These are phyloP conservation scores for Meloe dianella DNA, from an alignment of 2,888 invertebrate species.

Conservation along the genomic window DNA sequence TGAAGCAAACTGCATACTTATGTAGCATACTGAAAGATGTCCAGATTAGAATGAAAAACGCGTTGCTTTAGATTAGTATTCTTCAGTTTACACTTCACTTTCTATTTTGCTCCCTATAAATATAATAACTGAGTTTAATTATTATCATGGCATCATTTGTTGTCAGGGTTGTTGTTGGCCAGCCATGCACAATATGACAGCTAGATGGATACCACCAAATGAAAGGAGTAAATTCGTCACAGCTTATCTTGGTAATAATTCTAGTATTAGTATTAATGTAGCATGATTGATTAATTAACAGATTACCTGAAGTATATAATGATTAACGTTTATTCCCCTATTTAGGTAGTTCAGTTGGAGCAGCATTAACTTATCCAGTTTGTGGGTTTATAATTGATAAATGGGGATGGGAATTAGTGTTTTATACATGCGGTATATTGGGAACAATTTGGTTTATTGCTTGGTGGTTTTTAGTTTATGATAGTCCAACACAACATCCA, in stretches of 20 bases:
- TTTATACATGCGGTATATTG: conserved; percentile 68
- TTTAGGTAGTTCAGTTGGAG: conserved; percentile 69
- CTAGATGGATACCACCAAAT: conserved; percentile 81
- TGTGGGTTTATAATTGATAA: conserved; percentile 71
- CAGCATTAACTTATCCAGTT: conserved; percentile 72
- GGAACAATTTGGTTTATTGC: conserved; percentile 70
- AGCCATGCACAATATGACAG: conserved; percentile 79
- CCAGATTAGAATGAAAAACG: too few relatives aligned
- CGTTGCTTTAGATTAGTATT: too few relatives aligned
- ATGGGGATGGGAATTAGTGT: conserved; percentile 75
- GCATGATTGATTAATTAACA: background rate
- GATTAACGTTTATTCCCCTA: conserved; percentile 22
- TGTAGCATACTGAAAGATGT: too few relatives aligned
- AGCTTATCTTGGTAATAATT: conserved; percentile 52
- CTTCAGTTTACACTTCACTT: too few relatives aligned
- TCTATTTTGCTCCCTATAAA: too few relatives aligned
- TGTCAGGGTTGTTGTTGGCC: conserved; percentile 74
- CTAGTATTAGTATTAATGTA: background rate
- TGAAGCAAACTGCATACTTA: too few relatives aligned
- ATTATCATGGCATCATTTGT: conserved; percentile 8
- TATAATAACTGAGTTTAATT: too few relatives aligned
- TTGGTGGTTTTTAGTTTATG: conserved; percentile 69
- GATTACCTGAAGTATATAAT: background rate
- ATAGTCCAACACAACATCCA: conserved; percentile 71
- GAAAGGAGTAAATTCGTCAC: conserved; percentile 69